These are phyloP conservation scores for Agapornis canus DNA, from an alignment of 2,797 vertebrate genomes.

Conservation along the genomic window DNA sequence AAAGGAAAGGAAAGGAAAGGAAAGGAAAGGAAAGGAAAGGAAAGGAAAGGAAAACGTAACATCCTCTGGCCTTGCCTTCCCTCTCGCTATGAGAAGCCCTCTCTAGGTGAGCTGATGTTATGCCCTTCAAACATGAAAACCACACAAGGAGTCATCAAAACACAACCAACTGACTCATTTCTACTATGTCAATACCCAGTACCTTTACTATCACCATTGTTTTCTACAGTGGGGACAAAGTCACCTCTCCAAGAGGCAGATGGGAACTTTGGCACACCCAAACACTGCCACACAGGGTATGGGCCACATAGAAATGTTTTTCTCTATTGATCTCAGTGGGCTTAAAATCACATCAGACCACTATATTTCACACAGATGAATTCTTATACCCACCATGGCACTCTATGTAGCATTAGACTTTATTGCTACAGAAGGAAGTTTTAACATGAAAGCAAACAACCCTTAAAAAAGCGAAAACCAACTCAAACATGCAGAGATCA, in stretches of 20 bases:
- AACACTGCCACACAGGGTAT: background rate
- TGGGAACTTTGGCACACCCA: background rate
- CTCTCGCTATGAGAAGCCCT: too few species aligned
- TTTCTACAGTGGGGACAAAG: background rate
- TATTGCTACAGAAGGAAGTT: background rate
- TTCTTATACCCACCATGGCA: background rate
- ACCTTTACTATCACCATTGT: fast-evolving
- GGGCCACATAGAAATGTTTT: background rate
- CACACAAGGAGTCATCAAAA: background rate
- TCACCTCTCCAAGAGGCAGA: background rate
- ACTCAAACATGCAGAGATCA: background rate
- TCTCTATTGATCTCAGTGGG: background rate
- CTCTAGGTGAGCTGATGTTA: too few species aligned
- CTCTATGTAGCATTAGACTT: background rate
- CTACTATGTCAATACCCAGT: fast-evolving
- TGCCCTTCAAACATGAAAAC: too few species aligned
- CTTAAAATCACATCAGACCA: background rate
- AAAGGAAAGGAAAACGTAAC: background rate
- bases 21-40: too few species aligned
- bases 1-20: too few species aligned
- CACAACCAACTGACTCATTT: background rate
- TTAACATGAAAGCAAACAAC: background rate
- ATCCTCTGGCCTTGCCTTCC: background rate
- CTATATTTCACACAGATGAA: background rate
- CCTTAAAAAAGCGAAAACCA: background rate